phyloP scores from a whole-genome alignment of 2,888 invertebrate species.

The Globia sparganii region DNA sequence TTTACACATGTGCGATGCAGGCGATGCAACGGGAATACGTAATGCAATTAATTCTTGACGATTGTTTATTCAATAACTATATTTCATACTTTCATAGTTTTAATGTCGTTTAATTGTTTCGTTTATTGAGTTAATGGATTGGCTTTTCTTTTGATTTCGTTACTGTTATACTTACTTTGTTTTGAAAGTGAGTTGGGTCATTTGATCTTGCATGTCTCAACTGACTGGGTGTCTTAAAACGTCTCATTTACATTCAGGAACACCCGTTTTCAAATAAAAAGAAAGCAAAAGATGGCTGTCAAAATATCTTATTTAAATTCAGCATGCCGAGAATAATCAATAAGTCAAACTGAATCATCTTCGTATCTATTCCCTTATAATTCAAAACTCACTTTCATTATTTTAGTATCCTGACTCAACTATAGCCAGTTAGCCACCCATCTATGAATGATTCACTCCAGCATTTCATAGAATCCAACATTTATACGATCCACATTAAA shows the following conservation, averaged over 20 bases:
- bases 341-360: slow-evolving; percentile 25
- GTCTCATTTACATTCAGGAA: background rate
- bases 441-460: slow-evolving; percentile 47
- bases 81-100: slow-evolving; percentile 75
- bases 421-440: slow-evolving; percentile 1
- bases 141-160: slow-evolving; percentile 41
- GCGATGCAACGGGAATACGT: slow-evolving; percentile 72
- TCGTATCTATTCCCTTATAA: background rate
- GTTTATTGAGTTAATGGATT: slow-evolving; percentile 68
- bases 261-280: background rate
- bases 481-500: slow-evolving; percentile 55
- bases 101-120: slow-evolving; percentile 69
- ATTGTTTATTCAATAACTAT: slow-evolving; percentile 78
- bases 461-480: slow-evolving; percentile 38
- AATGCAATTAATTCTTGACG: slow-evolving; percentile 84
- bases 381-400: slow-evolving; percentile 29
- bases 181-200: background rate
- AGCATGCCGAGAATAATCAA: background rate
- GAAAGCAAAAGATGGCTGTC: background rate
- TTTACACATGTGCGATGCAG: slow-evolving; percentile 82
- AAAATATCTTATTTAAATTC: background rate
- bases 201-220: background rate
- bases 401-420: slow-evolving; percentile 41
- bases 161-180: slow-evolving; percentile 14
- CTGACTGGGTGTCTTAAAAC: no score